Conservation (phyloP, 1,140 invertebrate species). For the Hesperophylax magnus region DNA sequence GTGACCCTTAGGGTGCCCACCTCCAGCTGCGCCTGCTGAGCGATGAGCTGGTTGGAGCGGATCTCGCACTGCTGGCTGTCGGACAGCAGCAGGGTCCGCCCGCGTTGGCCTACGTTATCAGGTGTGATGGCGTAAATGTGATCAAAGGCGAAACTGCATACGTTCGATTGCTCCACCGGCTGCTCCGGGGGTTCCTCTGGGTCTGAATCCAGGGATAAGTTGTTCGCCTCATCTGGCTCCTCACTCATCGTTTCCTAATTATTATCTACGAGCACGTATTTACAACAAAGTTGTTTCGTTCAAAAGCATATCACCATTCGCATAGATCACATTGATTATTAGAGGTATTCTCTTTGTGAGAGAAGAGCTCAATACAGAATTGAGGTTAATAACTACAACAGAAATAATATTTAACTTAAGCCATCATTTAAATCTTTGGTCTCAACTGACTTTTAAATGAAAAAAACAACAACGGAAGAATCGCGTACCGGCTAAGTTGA, state of each 20-base stretch:
- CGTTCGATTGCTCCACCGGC: neutral
- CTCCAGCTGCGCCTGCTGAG: conserved; percentile 7
- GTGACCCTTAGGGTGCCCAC: neutral
- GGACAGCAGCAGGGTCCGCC: neutral
- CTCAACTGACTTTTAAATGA: too few species aligned
- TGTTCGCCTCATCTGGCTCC: conserved; percentile 1
- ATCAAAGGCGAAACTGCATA: conserved; percentile 29
- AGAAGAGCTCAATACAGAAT: neutral
- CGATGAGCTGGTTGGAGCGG: neutral
- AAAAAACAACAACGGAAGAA: neutral
- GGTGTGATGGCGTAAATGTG: conserved; percentile 40
- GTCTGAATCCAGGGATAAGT: conserved; percentile 14
- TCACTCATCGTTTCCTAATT: neutral
- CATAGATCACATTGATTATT: neutral
- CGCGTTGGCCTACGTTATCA: neutral
- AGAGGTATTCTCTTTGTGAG: neutral
- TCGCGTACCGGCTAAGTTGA: neutral
- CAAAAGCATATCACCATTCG: neutral
- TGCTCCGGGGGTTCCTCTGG: neutral
- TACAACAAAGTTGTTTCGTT: neutral
- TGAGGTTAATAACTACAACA: neutral
- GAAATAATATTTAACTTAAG: neutral
- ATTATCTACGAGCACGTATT: too few species aligned
- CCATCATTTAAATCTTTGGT: too few species aligned
- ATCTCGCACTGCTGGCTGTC: neutral